phyloP scores from a whole-genome alignment of 2,888 invertebrate species.

The Scaptomyza cyrtandrae region DNA sequence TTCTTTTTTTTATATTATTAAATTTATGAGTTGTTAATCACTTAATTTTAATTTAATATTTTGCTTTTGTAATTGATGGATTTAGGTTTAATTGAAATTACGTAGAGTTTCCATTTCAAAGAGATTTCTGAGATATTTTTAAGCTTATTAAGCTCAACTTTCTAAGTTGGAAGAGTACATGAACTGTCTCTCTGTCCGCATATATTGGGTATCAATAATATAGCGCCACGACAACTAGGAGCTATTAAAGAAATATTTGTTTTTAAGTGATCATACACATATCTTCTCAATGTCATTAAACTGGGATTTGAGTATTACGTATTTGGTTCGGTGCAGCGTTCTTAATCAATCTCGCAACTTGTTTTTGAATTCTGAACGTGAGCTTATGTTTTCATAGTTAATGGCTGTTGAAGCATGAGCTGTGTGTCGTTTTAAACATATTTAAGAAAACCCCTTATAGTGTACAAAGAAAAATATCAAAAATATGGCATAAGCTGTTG shows the following conservation, averaged over 20 bases:
- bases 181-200: not conserved
- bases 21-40: no score
- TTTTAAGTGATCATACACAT: no score
- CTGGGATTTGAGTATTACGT: slow-evolving; percentile 1
- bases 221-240: no score
- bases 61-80: not conserved
- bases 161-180: not conserved
- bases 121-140: not conserved
- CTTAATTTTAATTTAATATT: no score
- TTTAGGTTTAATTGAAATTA: not conserved
- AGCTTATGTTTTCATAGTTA: slow-evolving; percentile 21
- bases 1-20: not conserved
- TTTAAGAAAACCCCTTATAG: slow-evolving; percentile 91
- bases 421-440: slow-evolving; percentile 34
- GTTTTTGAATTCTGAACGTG: slow-evolving; percentile 28
- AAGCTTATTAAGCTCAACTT: not conserved
- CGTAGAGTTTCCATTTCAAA: not conserved
- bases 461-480: slow-evolving; percentile 97
- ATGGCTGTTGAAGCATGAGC: slow-evolving; percentile 50
- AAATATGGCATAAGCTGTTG: slow-evolving; percentile 96
- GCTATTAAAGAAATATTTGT: no score
- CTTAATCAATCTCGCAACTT: slow-evolving; percentile 5
- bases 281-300: not conserved
- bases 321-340: not conserved
- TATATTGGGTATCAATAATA: not conserved